These are phyloP conservation scores for Epinephelus awoara DNA, from an alignment of 2,797 vertebrate genomes.

Conservation along the genomic window DNA sequence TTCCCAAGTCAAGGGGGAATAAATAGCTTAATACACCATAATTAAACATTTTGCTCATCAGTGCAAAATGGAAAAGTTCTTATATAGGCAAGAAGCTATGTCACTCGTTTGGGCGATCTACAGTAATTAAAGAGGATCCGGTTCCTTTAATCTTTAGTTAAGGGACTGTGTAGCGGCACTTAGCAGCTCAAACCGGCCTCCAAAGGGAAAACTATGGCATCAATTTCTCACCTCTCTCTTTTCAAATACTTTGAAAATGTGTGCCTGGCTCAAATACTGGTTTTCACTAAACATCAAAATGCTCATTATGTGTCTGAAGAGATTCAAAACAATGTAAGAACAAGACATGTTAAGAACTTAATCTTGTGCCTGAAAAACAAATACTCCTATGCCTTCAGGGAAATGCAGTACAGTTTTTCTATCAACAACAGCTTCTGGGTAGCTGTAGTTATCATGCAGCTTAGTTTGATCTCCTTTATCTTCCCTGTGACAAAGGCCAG, in stretches of 20 bases:
- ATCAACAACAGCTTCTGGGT: conserved; percentile 39
- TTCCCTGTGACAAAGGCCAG: conserved; percentile 68
- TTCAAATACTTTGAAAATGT: conserved; percentile 16
- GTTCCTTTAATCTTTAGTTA: conserved; percentile 41
- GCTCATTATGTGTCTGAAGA: conserved; percentile 10
- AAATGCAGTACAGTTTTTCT: conserved; percentile 36
- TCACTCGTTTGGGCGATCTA: conserved; percentile 9
- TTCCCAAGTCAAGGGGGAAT: not conserved
- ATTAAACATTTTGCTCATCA: conserved; percentile 49
- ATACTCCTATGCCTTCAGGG: conserved; percentile 28
- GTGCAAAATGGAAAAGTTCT: conserved; percentile 41
- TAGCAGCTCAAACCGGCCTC: conserved; percentile 7
- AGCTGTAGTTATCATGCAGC: conserved; percentile 38
- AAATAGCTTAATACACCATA: conserved; percentile 35
- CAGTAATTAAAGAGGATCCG: conserved; percentile 27
- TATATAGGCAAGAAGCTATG: conserved; percentile 24
- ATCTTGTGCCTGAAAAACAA: conserved; percentile 28
- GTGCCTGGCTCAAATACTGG: not conserved
- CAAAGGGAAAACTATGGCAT: not conserved
- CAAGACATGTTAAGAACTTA: conserved; percentile 10
- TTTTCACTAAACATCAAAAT: conserved; percentile 6
- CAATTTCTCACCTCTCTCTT: conserved; percentile 10
- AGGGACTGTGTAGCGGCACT: not conserved
- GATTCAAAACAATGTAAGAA: conserved; percentile 10
- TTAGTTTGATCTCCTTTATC: conserved; percentile 69